Base-by-base conservation (phyloP, 2,888 invertebrate species). In the Parasteatoda lunata region DNA sequence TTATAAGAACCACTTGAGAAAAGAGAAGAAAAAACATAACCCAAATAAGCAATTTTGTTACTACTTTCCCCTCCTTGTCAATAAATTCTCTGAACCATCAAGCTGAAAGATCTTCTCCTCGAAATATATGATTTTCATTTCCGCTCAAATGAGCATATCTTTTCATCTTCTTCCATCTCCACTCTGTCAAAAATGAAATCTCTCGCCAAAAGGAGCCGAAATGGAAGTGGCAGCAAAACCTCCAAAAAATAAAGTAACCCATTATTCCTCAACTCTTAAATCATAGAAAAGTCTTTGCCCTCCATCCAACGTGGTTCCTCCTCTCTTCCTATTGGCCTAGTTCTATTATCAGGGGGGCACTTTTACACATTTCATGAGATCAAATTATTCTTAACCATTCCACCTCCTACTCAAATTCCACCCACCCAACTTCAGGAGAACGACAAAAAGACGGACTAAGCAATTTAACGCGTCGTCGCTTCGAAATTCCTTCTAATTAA, bases 401-500 rank as follows among this genome's bases (percentile, higher is more conserved):
- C 11, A 48, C n/a, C 59, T n/a, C 59, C 59, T 9, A 8, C 5
- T 59, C n/a, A 9, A 30, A n/a, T 59, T 13, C 9, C 7, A 13
- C 59, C 59, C 59, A 59, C 59, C 30, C 59, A n/a, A 59, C 59
- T 59, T 59, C 8, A 49, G 66, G 54, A 77, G 11, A 9, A n/a
- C 30, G 77, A 47, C 75, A 81, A 76, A 81, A 81, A 75, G 69
- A 76, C 81, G 73, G 69, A 76, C 81, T 68, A 81, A 81, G 81
- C 81, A 81, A 81, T 81, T 81, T 69, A 49, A 54, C 8, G 81
- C 75, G 59, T 48, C 81, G 72, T 52, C 72, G 75, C 59, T 49
- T 69, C 81, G 59, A 68, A 75, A 75, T 75, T 73, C 30, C 72
- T 54, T 59, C 82, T 84, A 84, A 84, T 84, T 77, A 84, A 84